These are phyloP conservation scores for Bujurquina vittata DNA, from an alignment of 2,113 vertebrate species.

Conservation along the genomic window DNA sequence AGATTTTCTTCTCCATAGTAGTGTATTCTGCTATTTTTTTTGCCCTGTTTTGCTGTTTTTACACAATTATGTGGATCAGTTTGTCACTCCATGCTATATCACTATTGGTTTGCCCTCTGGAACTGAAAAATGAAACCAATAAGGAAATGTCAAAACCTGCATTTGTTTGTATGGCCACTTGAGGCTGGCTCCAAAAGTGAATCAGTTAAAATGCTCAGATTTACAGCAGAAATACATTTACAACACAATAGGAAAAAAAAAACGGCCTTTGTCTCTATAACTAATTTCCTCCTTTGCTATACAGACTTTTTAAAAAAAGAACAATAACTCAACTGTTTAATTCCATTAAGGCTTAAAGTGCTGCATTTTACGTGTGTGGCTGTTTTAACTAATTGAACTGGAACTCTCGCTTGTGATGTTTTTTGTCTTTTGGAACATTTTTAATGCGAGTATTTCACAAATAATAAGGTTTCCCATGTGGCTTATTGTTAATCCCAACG, in stretches of 20 bases:
- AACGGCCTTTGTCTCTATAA: not conserved
- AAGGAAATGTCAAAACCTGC: not conserved
- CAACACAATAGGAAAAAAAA: not conserved
- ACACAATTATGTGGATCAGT: not conserved
- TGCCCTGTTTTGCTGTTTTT: not conserved
- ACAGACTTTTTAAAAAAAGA: no score
- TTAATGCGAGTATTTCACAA: no score
- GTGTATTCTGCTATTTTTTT: no score
- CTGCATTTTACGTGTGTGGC: not conserved
- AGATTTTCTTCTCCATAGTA: not conserved
- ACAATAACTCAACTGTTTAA: no score
- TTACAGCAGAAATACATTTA: not conserved
- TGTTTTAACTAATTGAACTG: not conserved
- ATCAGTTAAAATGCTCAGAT: not conserved
- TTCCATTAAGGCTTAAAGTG: not conserved
- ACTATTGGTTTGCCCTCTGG: not conserved
- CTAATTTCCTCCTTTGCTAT: no score
- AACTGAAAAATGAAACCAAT: slow-evolving; percentile 1
- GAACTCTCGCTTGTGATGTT: not conserved
- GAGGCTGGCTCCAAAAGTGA: not conserved
- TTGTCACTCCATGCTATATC: not conserved
- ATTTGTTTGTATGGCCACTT: not conserved
- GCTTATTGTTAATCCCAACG: no score
- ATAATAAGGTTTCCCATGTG: no score
- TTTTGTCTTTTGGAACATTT: no score